Conservation (phyloP, 2,113 vertebrate genomes). For the Cyphomyrus plagiostoma region DNA sequence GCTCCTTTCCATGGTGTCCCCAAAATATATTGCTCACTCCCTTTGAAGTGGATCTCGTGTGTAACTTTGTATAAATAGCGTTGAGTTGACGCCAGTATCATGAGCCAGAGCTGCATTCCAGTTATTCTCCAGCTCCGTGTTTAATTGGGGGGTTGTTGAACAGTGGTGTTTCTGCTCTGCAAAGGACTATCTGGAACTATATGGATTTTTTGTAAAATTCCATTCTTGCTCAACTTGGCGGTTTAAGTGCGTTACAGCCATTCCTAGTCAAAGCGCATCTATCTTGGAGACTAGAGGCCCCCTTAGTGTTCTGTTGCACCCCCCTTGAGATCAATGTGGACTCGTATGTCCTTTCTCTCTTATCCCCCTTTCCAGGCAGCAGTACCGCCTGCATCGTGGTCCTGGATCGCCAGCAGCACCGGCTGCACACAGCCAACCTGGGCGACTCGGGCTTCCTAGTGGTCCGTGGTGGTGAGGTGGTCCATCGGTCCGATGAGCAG, state of each 20-base stretch:
- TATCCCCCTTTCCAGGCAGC: conserved; percentile 31
- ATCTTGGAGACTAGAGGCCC: neutral
- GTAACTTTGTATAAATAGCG: neutral
- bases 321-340: neutral
- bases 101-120: neutral
- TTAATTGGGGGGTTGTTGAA: neutral
- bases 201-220: neutral
- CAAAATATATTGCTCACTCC: neutral
- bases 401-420: conserved; percentile 85
- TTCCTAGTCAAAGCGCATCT: neutral
- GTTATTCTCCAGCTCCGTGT: neutral
- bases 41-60: neutral
- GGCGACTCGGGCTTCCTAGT: conserved; percentile 95
- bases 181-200: neutral
- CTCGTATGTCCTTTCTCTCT: neutral
- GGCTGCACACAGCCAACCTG: conserved; percentile 88
- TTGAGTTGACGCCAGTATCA: neutral
- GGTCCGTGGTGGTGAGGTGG: conserved; percentile 88
- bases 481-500: conserved; percentile 94
- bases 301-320: neutral
- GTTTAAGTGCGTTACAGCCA: neutral
- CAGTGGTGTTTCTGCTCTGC: neutral
- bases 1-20: neutral
- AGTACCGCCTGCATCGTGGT: conserved; percentile 65
- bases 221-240: neutral